These are phyloP conservation scores for Octomys mimax DNA, from an alignment of 2,797 vertebrate genomes.

Conservation along the genomic window DNA sequence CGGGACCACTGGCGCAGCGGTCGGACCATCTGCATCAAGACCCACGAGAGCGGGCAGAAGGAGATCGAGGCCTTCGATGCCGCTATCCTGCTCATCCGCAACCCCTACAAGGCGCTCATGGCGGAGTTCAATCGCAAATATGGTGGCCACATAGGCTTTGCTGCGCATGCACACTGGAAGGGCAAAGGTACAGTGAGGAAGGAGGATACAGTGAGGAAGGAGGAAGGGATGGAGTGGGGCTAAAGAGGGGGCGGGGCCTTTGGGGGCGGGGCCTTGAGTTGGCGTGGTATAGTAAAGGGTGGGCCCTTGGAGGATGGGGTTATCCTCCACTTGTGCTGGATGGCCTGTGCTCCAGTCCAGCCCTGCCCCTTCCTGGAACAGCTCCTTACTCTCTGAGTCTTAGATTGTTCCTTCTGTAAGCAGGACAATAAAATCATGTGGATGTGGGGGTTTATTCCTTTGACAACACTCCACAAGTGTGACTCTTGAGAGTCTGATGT, in stretches of 20 bases:
- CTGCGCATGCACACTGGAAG: conserved; percentile 97
- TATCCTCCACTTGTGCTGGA: not conserved
- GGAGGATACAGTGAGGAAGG: conserved; percentile 62
- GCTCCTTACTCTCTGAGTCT: not conserved
- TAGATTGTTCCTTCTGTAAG: not conserved
- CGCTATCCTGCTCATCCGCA: conserved; percentile 96
- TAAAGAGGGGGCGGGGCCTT: fast-evolving
- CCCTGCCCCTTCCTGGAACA: not conserved
- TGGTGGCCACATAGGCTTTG: conserved; percentile 97
- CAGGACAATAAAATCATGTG: not conserved
- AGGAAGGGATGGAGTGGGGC: fast-evolving
- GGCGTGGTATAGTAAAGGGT: fast-evolving
- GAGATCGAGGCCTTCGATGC: conserved; percentile 97
- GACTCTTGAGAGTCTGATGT: not conserved
- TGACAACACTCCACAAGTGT: not conserved
- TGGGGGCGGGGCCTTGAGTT: fast-evolving
- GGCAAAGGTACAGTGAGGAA: conserved; percentile 93
- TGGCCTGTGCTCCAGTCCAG: not conserved
- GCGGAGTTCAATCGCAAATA: conserved; percentile 99
- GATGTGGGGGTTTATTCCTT: not conserved
- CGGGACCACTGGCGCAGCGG: conserved; percentile 98
- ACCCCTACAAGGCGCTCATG: conserved; percentile 99
- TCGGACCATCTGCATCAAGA: conserved; percentile 97
- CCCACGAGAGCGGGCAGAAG: conserved; percentile 97
- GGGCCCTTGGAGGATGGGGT: fast-evolving